Base-by-base conservation (phyloP, 2,797 vertebrate species). In the Erithacus rubecula region DNA sequence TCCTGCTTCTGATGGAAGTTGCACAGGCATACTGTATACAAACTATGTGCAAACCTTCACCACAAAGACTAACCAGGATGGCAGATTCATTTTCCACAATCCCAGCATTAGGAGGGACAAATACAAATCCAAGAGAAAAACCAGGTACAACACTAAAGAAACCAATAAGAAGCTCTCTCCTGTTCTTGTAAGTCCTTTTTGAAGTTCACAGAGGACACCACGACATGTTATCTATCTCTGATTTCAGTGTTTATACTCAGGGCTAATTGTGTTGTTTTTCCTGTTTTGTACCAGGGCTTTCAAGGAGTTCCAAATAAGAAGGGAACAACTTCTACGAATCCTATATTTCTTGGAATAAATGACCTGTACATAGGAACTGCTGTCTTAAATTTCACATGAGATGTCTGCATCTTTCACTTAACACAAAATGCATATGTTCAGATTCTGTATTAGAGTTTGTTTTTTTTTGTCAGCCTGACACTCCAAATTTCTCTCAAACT, bases 1-100 rank as follows among this genome's bases (percentile, higher is more conserved):
- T 99, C 98, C 98, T 98, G 98, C 97, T 97, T 97, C 97, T 98
- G 98, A 98, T 98, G 98, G 98, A 98, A 98, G 98, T 97, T 97
- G 97, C 97, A 98, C 97, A 98, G 98, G 98, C 97, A 98, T 86
- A 85, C 92, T 93, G 94, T 97, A 91, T 96, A 90, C 69, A 90
- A 94, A 75, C 32, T 39, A 55, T 75, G 87, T 0, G 5, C 74
- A 94, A 94, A 74, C 22, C 47, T 80, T 74, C 59, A 80, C 43
- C 46, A 91, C 16, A 26, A 83, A 62, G 24, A 51, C 34, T 64
- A 90, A 76, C 11, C 11, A 63, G 34, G 34, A 74, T 26, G 23
- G 65, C 23, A 84, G 32, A 83, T 69, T 81, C 47, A 71, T 32
- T n/a, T 87, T 80, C 46, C 34, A 68, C 24, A 62, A 65, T 24